Conservation (phyloP, 2,797 vertebrate species). For the Iguana delicatissima region DNA sequence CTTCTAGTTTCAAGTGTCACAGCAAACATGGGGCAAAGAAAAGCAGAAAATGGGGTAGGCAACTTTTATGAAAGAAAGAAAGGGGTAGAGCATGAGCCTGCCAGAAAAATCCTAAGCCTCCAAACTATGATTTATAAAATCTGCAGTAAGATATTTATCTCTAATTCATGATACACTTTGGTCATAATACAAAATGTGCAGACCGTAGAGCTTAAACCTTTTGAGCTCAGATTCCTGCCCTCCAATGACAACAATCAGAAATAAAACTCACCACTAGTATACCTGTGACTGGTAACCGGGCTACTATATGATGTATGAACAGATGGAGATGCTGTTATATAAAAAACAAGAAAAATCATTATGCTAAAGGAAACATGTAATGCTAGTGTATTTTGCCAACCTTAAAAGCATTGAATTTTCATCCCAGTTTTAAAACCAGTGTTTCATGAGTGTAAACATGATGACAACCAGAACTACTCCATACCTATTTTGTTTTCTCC, state of each 20-base stretch:
- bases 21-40: not conserved
- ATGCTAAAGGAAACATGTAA: not conserved
- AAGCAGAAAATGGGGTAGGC: not conserved
- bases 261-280: conserved; percentile 38
- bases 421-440: not conserved
- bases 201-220: not conserved
- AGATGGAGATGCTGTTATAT: not conserved
- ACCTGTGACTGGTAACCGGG: not conserved
- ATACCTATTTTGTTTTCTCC: no score
- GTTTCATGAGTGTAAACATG: not conserved
- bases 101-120: not conserved
- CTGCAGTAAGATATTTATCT: not conserved
- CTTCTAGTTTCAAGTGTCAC: not conserved
- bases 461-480: not conserved
- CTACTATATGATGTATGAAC: not conserved
- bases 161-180: not conserved
- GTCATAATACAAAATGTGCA: not conserved
- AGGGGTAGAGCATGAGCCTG: not conserved
- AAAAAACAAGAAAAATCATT: not conserved
- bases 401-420: not conserved
- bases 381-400: not conserved
- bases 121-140: not conserved
- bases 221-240: not conserved
- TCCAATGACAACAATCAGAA: not conserved
- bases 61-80: not conserved